Conservation (phyloP, 2,113 vertebrate genomes). For the Tupaia tana region DNA sequence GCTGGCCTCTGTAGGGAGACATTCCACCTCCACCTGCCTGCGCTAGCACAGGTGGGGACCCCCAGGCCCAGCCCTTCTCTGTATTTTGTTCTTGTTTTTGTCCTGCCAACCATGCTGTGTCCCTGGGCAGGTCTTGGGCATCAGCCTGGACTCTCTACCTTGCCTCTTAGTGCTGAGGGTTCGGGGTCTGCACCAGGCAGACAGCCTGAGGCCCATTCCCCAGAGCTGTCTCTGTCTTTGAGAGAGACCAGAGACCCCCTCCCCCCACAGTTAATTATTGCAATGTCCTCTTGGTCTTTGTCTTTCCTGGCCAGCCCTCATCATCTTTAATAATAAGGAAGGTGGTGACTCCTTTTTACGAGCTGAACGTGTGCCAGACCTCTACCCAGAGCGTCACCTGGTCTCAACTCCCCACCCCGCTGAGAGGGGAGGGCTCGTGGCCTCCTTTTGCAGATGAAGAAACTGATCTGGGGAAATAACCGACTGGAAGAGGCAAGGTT, state of each 20-base stretch:
- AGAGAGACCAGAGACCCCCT: background rate
- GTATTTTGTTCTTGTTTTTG: background rate
- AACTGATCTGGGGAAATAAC: background rate
- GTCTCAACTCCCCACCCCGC: background rate
- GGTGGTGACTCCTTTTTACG: background rate
- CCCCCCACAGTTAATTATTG: background rate
- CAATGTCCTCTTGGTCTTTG: background rate
- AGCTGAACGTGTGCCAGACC: background rate
- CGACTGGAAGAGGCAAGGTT: background rate
- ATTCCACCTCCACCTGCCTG: background rate
- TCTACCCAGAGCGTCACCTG: background rate
- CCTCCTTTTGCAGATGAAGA: background rate
- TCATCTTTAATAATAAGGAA: background rate
- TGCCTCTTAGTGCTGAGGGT: background rate
- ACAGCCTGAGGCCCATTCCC: background rate
- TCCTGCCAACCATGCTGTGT: background rate
- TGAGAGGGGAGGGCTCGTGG: background rate
- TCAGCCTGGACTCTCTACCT: background rate
- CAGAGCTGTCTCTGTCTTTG: background rate
- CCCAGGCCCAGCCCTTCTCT: background rate
- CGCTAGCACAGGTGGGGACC: background rate
- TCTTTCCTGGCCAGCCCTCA: background rate
- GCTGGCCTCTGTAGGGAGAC: background rate
- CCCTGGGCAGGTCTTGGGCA: background rate
- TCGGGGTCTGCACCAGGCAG: background rate